phyloP scores from a whole-genome alignment of 92 coral and sea anemone genomes.

The Heteractis magnifica region DNA sequence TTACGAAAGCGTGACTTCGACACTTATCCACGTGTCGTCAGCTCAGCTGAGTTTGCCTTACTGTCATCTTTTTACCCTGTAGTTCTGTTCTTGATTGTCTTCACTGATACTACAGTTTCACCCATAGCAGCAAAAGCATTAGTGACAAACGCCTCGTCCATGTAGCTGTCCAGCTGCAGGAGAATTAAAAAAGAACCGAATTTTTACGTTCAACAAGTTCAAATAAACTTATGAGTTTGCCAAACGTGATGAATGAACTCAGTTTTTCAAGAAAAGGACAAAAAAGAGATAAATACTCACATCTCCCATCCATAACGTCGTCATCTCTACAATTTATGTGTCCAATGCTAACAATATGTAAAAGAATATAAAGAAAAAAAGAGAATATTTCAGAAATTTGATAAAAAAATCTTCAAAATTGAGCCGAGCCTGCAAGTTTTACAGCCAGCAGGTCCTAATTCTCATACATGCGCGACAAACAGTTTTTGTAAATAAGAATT shows the following conservation, averaged over 20 bases:
- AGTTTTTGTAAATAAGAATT: no score
- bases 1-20: neutral
- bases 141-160: conserved; percentile 84
- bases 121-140: conserved; percentile 97
- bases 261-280: neutral
- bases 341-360: neutral
- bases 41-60: neutral
- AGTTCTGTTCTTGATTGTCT: conserved; percentile 80
- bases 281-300: conserved; percentile 47
- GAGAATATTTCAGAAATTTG: neutral
- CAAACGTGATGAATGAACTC: neutral
- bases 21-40: neutral
- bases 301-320: conserved; percentile 98
- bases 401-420: neutral
- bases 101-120: conserved; percentile 77
- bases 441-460: no score
- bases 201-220: no score
- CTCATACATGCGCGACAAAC: no score
- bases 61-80: conserved; percentile 68
- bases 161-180: conserved; percentile 79
- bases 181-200: neutral
- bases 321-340: conserved; percentile 37
- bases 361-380: neutral
- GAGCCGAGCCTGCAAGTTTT: neutral
- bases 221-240: neutral